Evolutionary conservation across 2,113 vertebrate genomes (phyloP), one percentile per base, ranked within the genome.

Genomic region (Melanostigma gelatinosum): DNA sequence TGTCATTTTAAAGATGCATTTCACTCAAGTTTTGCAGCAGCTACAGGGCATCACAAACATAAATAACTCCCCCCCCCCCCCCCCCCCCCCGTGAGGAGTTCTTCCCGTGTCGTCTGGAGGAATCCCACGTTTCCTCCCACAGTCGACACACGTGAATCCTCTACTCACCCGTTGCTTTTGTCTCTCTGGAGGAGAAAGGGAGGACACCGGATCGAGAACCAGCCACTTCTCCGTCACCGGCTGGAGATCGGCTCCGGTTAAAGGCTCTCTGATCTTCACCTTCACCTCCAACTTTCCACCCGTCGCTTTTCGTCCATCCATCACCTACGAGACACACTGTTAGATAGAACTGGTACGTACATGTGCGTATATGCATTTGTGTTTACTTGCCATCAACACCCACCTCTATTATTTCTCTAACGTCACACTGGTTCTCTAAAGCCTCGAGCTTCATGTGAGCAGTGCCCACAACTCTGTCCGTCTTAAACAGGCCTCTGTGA

Each of bases 231-330:
- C 97, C 0, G 96, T 97, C 4, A 92, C 90, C 0, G 94, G 93
- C 84, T 96, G 96, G 34, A 97, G 85, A 42, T 98, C 96, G 11
- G 90, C 95, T 4, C 96, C 95, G 0, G 95, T 93, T 57, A 98
- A 89, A 0, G 97, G 97, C 83, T 98, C 97, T 46, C 96, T 89
- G 62, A 98, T 94, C 72, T 96, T 95, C 42, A 97, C 96, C 55
- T 91, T 93, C 85, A 98, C 96, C 72, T 98, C 97, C 82, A 98
- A 80, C 70, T 96, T 95, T 0, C 97, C 97, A 8, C 96, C 96
- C 0, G 97, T 97, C 63, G 96, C 90, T 88, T 96, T 96, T 27
- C 97, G 96, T 3, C 97, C 97, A 8, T 98, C 97, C 92, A 98
- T 89, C 58, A 96, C 94, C 96, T 96, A 61, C 9, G 24, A 71